Evolutionary conservation across 2,113 vertebrate genomes (phyloP).

Genomic region (Cyprinus carpio): DNA sequence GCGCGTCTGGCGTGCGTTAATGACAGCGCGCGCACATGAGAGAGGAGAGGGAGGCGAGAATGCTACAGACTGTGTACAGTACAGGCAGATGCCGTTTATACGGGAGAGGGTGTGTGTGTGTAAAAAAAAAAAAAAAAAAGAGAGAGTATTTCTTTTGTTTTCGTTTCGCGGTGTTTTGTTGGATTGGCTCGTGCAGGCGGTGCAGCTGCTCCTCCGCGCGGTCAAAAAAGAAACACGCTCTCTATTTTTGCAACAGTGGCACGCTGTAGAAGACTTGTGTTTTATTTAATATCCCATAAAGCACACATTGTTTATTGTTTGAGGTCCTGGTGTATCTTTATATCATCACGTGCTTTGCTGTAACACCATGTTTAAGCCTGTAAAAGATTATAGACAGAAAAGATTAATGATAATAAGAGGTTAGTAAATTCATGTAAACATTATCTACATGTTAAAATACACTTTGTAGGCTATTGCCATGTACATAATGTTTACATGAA

Average conservation of each 20-base stretch:
- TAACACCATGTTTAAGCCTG: neutral
- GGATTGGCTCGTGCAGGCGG: slow-evolving; percentile 4
- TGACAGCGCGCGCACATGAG: slow-evolving; percentile 27
- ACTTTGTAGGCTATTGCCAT: no score
- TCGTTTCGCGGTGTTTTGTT: neutral
- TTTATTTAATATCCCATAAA: neutral
- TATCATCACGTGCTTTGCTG: neutral
- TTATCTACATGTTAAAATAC: no score
- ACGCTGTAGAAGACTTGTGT: neutral
- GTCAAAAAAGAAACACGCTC: neutral
- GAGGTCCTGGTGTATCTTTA: neutral
- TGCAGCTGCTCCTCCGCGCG: slow-evolving; percentile 51
- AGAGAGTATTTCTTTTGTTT: no score
- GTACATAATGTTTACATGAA: no score
- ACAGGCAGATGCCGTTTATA: slow-evolving; percentile 23
- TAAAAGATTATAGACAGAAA: no score
- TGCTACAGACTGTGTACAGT: slow-evolving; percentile 15
- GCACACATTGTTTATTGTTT: neutral
- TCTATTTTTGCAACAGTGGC: neutral
- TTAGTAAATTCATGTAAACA: no score
- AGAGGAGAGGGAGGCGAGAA: slow-evolving; percentile 5
- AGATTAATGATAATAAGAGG: no score
- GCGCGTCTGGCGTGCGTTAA: slow-evolving; percentile 35
- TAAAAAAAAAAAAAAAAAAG: slow-evolving; percentile 20
- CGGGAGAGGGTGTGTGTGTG: slow-evolving; percentile 6